phyloP scores from a whole-genome alignment of 2,797 vertebrate species.

The Brachyalestes nurse region DNA sequence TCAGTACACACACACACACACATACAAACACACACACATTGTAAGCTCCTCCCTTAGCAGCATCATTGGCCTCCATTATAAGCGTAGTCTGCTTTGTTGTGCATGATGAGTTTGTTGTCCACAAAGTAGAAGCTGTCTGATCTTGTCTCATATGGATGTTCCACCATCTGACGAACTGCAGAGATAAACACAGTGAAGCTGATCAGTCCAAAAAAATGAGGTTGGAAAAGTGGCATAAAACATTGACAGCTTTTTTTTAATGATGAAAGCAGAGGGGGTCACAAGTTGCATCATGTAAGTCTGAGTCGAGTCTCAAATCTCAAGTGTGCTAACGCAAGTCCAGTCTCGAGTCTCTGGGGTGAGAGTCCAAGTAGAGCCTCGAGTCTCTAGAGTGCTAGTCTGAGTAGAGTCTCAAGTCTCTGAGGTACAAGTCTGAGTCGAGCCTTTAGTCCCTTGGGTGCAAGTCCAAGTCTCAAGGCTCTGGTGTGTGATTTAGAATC shows the following conservation, averaged over 20 bases:
- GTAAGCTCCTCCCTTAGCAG: background rate
- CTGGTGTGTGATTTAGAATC: background rate
- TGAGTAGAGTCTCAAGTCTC: too few species aligned
- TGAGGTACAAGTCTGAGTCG: too few species aligned
- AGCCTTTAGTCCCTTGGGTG: too few species aligned
- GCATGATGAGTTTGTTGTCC: slow-evolving; percentile 99
- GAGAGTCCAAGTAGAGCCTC: too few species aligned
- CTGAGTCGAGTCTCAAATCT: background rate
- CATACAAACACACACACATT: slow-evolving; percentile 11
- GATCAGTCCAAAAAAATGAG: too few species aligned
- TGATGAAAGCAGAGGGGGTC: too few species aligned
- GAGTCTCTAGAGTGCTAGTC: too few species aligned
- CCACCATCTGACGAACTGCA: slow-evolving; percentile 94
- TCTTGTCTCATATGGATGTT: slow-evolving; percentile 93
- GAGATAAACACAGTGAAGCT: slow-evolving; percentile 16
- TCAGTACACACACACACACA: slow-evolving; percentile 7
- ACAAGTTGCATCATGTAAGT: too few species aligned
- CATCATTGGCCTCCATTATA: slow-evolving; percentile 94
- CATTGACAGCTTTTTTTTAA: too few species aligned
- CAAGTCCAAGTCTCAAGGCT: too few species aligned
- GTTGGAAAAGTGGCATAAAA: too few species aligned
- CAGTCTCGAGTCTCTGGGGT: too few species aligned
- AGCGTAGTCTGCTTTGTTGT: slow-evolving; percentile 99
- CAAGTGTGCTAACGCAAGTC: background rate
- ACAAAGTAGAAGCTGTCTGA: slow-evolving; percentile 99